Evolutionary conservation across 2,888 invertebrate species (phyloP), one percentile per base, ranked within the genome.

Genomic region (Drosophila maculinotata): DNA sequence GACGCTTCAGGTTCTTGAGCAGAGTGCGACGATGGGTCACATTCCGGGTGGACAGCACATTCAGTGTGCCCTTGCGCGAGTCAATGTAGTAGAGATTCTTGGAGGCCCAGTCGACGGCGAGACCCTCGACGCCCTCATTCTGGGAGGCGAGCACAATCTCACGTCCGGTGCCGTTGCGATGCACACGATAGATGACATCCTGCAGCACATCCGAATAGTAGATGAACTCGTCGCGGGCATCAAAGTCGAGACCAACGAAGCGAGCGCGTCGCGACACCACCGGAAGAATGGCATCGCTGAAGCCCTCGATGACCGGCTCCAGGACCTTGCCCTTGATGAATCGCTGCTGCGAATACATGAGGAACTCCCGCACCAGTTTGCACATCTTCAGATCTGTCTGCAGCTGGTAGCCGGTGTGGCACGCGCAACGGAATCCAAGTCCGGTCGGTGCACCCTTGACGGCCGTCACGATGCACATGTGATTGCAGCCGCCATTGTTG

Each of bases 171-270:
- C 96, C 96, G 80, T 96, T 96, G 66, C 95, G 93, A 81, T 95
- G 95, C 0, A 96, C 95, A 17, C 96, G 92, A 90, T 97, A 97
- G 72, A 98, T 98, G 0, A 98, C 98, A 90, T 98, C 97, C 92
- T 98, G 97, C 15, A 98, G 93, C 0, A 99, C 98, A 90, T 99
- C 99, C 0, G 99, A 99, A 91, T 98, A 99, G 91, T 99, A 99
- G 74, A 99, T 97, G 84, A 96, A 96, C 84, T 97, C 95, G 77
- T 97, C 96, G 48, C 95, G 93, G 0, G 97, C 95, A 90, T 99
- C 98, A 89, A 97, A 99, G 90, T 99, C 99, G 31, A 99, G 92
- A 0, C 98, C 99, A 0, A 99, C 98, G 90, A 98, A 98, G 78
- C 98, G 94, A 0, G 98, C 98, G 28, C 98, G 93, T 52, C 96